Percentiles rank a stretch among this genome's conserved stretches.
Evolutionary conservation across 2,113 vertebrate genomes (phyloP).

Genomic region (Dinomys branickii): DNA sequence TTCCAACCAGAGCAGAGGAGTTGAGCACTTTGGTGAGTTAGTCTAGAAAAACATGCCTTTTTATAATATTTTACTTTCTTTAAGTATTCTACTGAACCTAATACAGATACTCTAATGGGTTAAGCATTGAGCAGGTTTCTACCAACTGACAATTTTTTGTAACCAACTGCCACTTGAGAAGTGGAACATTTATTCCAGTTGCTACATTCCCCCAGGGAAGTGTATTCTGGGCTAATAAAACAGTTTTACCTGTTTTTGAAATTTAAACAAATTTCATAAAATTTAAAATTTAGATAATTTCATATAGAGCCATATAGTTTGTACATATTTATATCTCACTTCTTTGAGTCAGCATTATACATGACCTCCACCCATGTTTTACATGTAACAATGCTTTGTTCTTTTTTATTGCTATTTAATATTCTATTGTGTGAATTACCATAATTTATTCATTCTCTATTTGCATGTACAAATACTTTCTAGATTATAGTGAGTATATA

Average conservation of each 20-base stretch:
- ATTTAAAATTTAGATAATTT: not conserved
- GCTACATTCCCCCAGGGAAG: not conserved
- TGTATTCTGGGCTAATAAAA: not conserved
- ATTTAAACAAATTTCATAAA: not conserved
- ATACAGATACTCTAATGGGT: not conserved
- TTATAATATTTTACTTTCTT: not conserved
- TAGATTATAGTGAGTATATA: not conserved
- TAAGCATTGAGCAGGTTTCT: not conserved
- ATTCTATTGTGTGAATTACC: not conserved
- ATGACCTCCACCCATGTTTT: slow-evolving; percentile 25
- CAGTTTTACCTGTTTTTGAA: slow-evolving; percentile 19
- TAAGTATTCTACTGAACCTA: not conserved
- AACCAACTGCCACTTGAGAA: not conserved
- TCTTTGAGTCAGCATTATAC: not conserved
- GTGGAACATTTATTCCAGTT: not conserved
- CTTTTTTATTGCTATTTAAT: not conserved
- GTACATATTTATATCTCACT: not conserved
- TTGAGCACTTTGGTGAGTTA: not conserved
- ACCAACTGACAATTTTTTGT: not conserved
- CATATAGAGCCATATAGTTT: not conserved
- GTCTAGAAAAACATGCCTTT: not conserved
- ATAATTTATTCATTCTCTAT: not conserved
- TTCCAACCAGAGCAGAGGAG: not conserved
- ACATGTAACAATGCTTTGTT: not conserved
- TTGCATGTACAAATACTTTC: not conserved